These are phyloP conservation scores for Notospermus geniculatus DNA, from an alignment of 1,140 invertebrate species.

Conservation along the genomic window DNA sequence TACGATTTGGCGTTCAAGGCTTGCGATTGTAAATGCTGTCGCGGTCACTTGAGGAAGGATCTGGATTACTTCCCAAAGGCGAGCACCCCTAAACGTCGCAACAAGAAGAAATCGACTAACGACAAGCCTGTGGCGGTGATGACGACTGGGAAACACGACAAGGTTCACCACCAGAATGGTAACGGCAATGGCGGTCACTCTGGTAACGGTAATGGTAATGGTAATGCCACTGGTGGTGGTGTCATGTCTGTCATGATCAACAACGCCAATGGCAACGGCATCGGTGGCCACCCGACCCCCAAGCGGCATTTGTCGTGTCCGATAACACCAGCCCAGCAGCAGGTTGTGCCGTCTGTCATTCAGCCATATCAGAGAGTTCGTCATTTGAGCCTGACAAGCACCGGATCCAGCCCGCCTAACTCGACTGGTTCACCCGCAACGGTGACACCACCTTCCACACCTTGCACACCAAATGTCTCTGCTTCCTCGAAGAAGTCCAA, in stretches of 20 bases:
- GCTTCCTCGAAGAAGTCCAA: constrained; percentile 64
- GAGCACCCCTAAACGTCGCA: constrained; percentile 53
- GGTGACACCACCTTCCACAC: constrained; percentile 18
- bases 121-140: constrained; percentile 60
- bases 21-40: constrained; percentile 74
- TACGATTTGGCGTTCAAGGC: constrained; percentile 89
- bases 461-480: constrained; percentile 28
- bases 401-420: constrained; percentile 41
- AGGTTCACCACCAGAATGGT: constrained; percentile 1
- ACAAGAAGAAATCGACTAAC: constrained; percentile 56
- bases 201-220: constrained; percentile 15
- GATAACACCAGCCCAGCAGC: constrained; percentile 57
- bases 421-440: constrained; percentile 30
- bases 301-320: constrained; percentile 21
- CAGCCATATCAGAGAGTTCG: constrained; percentile 25
- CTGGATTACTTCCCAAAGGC: constrained; percentile 81
- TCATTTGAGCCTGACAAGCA: constrained; percentile 39
- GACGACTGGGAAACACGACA: constrained; percentile 11
- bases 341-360: constrained; percentile 65
- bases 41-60: constrained; percentile 91
- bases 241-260: constrained; percentile 26
- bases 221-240: constrained; percentile 43
- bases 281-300: constrained; percentile 17
- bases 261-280: constrained; percentile 27
- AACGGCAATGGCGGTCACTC: constrained; percentile 15